A percentile compares a stretch with the other conserved stretches of the same genome.
phyloP scores from a whole-genome alignment of 2,888 invertebrate genomes.

The Oscheius sp. region DNA sequence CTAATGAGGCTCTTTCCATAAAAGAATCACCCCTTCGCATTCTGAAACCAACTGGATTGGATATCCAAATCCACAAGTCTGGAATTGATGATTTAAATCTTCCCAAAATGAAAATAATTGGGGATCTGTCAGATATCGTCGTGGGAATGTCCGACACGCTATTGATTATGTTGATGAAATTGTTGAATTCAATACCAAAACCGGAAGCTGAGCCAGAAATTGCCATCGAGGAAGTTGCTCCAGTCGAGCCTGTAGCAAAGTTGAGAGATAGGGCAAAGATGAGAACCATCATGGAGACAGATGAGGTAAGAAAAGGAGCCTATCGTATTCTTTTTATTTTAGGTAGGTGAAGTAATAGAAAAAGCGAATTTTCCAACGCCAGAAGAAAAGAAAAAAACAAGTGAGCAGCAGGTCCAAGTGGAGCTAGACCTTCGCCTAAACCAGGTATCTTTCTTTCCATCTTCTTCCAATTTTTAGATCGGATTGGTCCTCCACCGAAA shows the following conservation, averaged over 20 bases:
- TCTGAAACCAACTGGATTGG: constrained; percentile 73
- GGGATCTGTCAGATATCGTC: constrained; percentile 74
- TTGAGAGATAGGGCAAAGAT: constrained; percentile 69
- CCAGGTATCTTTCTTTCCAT: constrained; percentile 35
- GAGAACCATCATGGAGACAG: constrained; percentile 67
- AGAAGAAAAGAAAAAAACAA: constrained; percentile 48
- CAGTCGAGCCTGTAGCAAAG: constrained; percentile 41
- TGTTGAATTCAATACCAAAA: constrained; percentile 74
- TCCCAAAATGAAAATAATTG: constrained; percentile 82
- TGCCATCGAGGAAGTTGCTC: constrained; percentile 36
- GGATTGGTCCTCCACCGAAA: constrained; percentile 52
- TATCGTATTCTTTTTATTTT: too few relatives aligned
- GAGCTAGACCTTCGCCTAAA: constrained; percentile 66
- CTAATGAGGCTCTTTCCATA: constrained; percentile 76
- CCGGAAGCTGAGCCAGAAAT: constrained; percentile 65
- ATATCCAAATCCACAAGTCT: constrained; percentile 83
- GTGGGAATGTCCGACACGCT: constrained; percentile 74
- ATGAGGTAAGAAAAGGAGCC: too few relatives aligned
- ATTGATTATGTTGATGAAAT: constrained; percentile 73
- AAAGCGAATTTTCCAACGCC: too few relatives aligned
- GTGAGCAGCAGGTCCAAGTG: constrained; percentile 67
- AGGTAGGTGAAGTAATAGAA: too few relatives aligned
- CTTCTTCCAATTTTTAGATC: constrained; percentile 36
- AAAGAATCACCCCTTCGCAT: constrained; percentile 77
- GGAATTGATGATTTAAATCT: constrained; percentile 90